Conservation (phyloP, 2,888 invertebrate species). For the Busseola fusca region DNA sequence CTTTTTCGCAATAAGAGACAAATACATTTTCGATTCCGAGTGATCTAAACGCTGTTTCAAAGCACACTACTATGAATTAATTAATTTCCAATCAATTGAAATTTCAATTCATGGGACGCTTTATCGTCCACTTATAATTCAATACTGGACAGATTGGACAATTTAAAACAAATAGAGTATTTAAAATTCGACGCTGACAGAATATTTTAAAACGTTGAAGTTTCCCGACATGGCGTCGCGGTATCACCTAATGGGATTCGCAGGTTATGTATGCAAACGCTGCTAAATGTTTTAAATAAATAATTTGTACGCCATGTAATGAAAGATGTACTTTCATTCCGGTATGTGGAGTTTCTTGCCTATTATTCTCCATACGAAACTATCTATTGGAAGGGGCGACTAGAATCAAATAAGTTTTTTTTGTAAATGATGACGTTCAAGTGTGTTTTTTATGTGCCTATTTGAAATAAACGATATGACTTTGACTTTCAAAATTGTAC, state of each 20-base stretch:
- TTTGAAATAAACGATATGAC: no score
- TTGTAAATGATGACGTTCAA: background rate
- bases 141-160: conserved; percentile 42
- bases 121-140: conserved; percentile 33
- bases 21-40: conserved; percentile 1
- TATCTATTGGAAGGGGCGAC: background rate
- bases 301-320: background rate
- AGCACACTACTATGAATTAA: conserved; percentile 12
- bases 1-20: background rate
- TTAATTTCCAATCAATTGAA: conserved; percentile 32
- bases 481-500: background rate
- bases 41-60: background rate
- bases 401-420: background rate
- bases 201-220: conserved; percentile 36
- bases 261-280: conserved; percentile 16
- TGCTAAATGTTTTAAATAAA: conserved; percentile 20
- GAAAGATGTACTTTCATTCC: background rate
- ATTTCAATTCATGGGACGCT: conserved; percentile 36
- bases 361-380: background rate
- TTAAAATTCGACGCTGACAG: conserved; percentile 30
- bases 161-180: conserved; percentile 48
- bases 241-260: conserved; percentile 33
- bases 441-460: no score
- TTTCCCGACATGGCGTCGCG: conserved; percentile 23
- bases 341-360: background rate